phyloP scores from a whole-genome alignment of 2,888 invertebrate genomes.

The Cerastis rubricosa region DNA sequence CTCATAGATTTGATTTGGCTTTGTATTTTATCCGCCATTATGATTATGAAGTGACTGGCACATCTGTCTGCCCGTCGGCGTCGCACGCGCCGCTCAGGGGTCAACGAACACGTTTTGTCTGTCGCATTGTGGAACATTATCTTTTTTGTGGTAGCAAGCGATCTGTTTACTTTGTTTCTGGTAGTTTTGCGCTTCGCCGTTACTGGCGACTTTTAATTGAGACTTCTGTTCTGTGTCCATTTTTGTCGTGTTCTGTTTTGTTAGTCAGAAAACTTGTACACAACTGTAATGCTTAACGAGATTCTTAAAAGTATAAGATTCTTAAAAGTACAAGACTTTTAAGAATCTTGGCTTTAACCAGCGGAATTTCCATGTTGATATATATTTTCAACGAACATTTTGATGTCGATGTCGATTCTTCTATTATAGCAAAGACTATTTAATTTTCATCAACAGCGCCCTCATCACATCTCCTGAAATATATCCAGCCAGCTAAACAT shows the following conservation, averaged over 20 bases:
- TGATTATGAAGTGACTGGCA: constrained; percentile 87
- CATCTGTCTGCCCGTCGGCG: constrained; percentile 80
- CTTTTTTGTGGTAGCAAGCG: constrained; percentile 75
- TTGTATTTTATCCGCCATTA: constrained; percentile 86
- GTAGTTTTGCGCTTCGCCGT: constrained; percentile 50
- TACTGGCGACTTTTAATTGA: constrained; percentile 57
- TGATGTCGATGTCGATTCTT: background rate
- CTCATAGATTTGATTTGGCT: constrained; percentile 85
- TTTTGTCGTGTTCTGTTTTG: constrained; percentile 24
- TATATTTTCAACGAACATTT: background rate
- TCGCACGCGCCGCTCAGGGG: constrained; percentile 85
- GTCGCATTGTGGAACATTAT: constrained; percentile 70
- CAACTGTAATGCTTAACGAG: background rate
- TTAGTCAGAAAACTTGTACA: background rate
- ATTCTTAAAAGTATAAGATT: too few relatives aligned
- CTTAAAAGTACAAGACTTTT: too few relatives aligned
- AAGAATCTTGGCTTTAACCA: background rate
- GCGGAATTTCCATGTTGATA: background rate
- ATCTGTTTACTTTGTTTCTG: constrained; percentile 74
- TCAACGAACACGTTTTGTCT: constrained; percentile 81
- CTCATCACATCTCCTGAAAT: too few relatives aligned
- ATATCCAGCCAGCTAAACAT: background rate
- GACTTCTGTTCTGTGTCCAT: constrained; percentile 63
- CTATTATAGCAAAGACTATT: background rate
- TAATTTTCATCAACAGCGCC: background rate